Evolutionary conservation across 2,113 vertebrate genomes (phyloP).

Genomic region (Tringa solitaria): DNA sequence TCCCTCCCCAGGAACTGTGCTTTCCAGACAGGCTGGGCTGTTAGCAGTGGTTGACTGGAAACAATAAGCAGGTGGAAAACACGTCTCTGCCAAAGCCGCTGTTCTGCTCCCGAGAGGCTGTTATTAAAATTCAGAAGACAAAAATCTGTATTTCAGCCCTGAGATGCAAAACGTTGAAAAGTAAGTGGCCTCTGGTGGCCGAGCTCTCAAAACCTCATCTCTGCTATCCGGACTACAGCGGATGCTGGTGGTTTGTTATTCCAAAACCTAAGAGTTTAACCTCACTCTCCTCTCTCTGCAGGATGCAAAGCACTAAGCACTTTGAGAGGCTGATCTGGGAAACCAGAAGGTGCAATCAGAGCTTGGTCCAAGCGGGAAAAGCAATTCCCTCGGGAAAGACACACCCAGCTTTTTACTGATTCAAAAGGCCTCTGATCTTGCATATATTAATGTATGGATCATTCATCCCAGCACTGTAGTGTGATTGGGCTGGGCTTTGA

Average conservation of each 20-base stretch:
- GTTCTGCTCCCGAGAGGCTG: not conserved
- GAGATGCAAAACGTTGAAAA: not conserved
- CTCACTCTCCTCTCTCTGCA: not conserved
- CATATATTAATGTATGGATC: not conserved
- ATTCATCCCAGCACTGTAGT: not conserved
- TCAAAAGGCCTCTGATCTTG: not conserved
- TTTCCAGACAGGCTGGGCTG: not conserved
- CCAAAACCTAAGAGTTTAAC: not conserved
- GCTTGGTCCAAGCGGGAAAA: not conserved
- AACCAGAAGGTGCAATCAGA: not conserved
- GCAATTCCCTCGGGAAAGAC: fast-evolving
- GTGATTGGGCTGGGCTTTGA: not conserved
- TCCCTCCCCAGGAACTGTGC: not conserved
- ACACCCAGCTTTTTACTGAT: not conserved
- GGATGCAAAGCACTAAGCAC: not conserved
- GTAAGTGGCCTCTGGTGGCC: not conserved
- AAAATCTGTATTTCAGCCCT: not conserved
- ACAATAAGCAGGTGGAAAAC: not conserved
- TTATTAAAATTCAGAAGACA: not conserved
- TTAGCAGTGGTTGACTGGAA: not conserved
- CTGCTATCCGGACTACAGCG: not conserved
- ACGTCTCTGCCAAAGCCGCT: not conserved
- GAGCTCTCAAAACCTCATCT: not conserved
- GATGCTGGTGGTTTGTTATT: not conserved
- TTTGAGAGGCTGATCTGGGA: not conserved